Evolutionary conservation across 2,888 invertebrate genomes (phyloP).

Genomic region (Aproaerema taeniolella): DNA sequence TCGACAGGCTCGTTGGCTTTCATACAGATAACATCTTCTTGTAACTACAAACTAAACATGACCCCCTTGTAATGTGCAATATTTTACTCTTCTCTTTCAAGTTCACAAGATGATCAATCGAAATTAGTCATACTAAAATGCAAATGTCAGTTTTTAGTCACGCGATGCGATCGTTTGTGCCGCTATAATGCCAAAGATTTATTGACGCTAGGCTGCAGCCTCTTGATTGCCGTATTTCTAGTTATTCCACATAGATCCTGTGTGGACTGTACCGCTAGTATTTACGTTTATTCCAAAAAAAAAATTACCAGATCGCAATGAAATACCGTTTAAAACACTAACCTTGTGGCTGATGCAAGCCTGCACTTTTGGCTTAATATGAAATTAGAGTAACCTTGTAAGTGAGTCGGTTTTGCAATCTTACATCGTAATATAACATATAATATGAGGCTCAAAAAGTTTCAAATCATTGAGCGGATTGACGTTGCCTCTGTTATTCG

Average conservation of each 20-base stretch:
- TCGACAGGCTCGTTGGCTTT: conserved; percentile 23
- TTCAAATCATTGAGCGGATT: neutral
- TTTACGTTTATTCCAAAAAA: conserved; percentile 9
- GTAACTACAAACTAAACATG: conserved; percentile 7
- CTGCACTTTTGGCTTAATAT: conserved; percentile 17
- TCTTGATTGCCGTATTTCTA: conserved; percentile 22
- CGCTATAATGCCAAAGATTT: conserved; percentile 21
- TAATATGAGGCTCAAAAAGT: conserved; percentile 1
- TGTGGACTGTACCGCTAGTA: conserved; percentile 19
- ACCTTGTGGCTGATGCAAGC: conserved; percentile 21
- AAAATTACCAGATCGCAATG: conserved; percentile 11
- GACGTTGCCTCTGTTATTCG: conserved; percentile 2
- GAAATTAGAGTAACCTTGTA: conserved; percentile 22
- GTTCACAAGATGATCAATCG: conserved; percentile 34
- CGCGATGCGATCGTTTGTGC: conserved; percentile 34
- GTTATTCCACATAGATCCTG: conserved; percentile 18
- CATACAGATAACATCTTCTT: conserved; percentile 17
- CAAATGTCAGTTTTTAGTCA: conserved; percentile 45
- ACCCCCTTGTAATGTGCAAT: conserved; percentile 5
- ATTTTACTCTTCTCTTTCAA: conserved; percentile 15
- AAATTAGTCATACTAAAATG: conserved; percentile 48
- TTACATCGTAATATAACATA: conserved; percentile 13
- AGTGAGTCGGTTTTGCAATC: conserved; percentile 15
- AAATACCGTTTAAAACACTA: conserved; percentile 19
- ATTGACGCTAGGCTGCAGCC: conserved; percentile 23